These are phyloP conservation scores for Leucophora obtusa DNA, from an alignment of 2,888 invertebrate species.

Conservation along the genomic window DNA sequence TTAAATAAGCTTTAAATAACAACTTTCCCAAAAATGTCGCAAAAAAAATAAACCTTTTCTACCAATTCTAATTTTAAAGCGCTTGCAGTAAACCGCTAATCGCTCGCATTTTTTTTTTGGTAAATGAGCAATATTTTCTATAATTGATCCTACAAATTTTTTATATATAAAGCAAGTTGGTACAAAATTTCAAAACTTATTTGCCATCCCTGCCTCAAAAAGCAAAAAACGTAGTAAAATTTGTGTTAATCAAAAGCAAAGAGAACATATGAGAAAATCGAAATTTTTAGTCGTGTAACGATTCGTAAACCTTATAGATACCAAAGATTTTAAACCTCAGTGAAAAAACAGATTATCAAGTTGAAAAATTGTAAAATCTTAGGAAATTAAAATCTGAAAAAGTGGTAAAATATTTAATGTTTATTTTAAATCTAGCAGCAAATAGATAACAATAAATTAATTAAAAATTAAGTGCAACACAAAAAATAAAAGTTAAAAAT, in stretches of 20 bases:
- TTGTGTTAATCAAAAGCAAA: conserved; percentile 54
- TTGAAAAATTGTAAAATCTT: conserved; percentile 52
- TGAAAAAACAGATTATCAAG: conserved; percentile 52
- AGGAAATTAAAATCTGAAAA: conserved; percentile 29
- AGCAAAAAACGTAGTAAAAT: conserved; percentile 49
- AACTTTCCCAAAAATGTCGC: too few species aligned
- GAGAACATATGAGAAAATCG: conserved; percentile 65
- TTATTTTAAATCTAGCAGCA: conserved; percentile 33
- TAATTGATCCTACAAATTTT: too few species aligned
- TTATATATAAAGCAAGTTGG: too few species aligned
- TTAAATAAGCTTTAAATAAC: too few species aligned
- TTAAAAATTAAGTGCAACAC: conserved; percentile 42
- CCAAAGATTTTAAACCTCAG: conserved; percentile 67
- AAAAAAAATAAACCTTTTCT: too few species aligned
- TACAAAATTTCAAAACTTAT: too few species aligned
- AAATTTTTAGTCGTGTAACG: conserved; percentile 67
- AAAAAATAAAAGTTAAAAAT: conserved; percentile 44
- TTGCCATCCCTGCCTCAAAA: too few species aligned
- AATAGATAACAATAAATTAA: conserved; percentile 21
- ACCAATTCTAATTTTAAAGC: too few species aligned
- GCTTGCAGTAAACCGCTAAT: too few species aligned
- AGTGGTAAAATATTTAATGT: conserved; percentile 20
- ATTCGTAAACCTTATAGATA: conserved; percentile 68
- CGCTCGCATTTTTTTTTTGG: too few species aligned
- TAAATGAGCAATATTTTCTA: too few species aligned